A percentile compares a stretch with the other conserved stretches of the same genome.
phyloP scores from a whole-genome alignment of 1,140 invertebrate species.

The Hypsibius dujardini region DNA sequence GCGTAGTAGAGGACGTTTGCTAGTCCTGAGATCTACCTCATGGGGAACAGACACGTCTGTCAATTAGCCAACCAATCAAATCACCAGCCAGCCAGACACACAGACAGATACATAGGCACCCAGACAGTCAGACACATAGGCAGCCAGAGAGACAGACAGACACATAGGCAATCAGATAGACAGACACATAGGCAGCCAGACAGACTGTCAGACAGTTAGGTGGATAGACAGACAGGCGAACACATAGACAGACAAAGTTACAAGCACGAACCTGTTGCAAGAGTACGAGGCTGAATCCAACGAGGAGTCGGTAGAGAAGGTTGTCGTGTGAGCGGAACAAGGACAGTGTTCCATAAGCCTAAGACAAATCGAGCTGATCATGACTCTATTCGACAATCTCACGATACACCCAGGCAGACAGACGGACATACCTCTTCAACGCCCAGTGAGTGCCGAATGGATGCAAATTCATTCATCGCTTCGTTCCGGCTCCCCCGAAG shows the following conservation, averaged over 20 bases:
- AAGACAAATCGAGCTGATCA: not conserved
- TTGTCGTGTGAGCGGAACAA: constrained; percentile 1
- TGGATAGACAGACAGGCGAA: too few relatives aligned
- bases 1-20: not conserved
- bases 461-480: constrained; percentile 4
- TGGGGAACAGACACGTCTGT: too few relatives aligned
- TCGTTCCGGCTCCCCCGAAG: not conserved
- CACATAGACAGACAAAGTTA: too few relatives aligned
- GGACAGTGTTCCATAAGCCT: not conserved
- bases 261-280: not conserved
- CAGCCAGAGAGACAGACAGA: too few relatives aligned
- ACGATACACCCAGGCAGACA: not conserved
- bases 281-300: constrained; percentile 1
- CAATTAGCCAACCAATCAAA: too few relatives aligned
- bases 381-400: not conserved
- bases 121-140: too few relatives aligned
- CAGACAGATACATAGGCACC: too few relatives aligned
- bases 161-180: too few relatives aligned
- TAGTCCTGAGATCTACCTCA: too few relatives aligned
- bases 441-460: not conserved
- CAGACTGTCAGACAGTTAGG: too few relatives aligned
- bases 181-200: too few relatives aligned
- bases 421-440: not conserved
- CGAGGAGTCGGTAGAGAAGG: not conserved
- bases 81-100: too few relatives aligned